Percentiles rank a stretch among this genome's conserved stretches.
phyloP scores from a whole-genome alignment of 2,113 vertebrate genomes.

The Pseudopodoces humilis region DNA sequence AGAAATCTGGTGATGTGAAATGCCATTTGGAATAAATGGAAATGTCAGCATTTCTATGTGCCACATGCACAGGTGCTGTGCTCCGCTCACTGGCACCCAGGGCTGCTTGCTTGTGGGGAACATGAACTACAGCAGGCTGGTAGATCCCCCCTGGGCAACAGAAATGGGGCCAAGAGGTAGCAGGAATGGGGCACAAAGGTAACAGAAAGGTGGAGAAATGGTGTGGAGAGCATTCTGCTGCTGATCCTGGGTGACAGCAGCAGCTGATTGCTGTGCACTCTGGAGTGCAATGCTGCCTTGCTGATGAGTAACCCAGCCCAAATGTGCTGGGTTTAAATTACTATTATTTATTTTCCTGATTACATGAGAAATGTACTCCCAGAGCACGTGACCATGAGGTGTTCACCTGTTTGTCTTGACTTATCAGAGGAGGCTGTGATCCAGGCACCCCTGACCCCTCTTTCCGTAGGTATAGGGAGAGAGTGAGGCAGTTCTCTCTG shows the following conservation, averaged over 20 bases:
- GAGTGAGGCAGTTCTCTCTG: not conserved
- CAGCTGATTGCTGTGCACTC: rapidly evolving
- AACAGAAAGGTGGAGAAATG: not conserved
- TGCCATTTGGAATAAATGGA: not conserved
- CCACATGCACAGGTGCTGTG: rapidly evolving
- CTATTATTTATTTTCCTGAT: not conserved
- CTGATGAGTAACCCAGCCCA: not conserved
- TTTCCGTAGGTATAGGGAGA: not conserved
- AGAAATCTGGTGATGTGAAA: not conserved
- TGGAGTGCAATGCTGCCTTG: rapidly evolving
- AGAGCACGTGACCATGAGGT: not conserved
- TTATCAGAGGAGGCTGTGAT: not conserved
- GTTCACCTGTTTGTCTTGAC: not conserved
- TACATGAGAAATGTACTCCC: not conserved
- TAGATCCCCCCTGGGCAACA: rapidly evolving
- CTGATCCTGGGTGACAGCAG: not conserved
- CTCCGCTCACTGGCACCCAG: not conserved
- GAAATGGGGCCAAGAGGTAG: not conserved
- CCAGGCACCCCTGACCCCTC: not conserved
- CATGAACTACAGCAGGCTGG: rapidly evolving
- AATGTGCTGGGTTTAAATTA: not conserved
- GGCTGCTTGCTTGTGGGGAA: not conserved
- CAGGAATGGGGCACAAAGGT: not conserved
- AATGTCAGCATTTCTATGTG: not conserved
- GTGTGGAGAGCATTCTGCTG: not conserved